Base-by-base conservation (phyloP, 2,113 vertebrate species). In the Rousettus leschenaultii region DNA sequence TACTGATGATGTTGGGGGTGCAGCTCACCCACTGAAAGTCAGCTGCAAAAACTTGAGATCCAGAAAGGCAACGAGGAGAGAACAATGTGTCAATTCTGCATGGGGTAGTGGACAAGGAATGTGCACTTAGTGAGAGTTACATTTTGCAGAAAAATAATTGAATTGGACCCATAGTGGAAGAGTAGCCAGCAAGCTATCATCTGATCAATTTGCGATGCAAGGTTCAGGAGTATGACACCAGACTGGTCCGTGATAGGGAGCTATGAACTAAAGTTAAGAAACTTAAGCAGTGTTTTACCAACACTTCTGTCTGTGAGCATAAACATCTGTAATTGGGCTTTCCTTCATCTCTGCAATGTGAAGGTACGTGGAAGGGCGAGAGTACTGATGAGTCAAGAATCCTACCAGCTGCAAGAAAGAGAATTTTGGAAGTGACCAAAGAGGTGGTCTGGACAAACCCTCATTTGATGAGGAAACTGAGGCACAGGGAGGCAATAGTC, bases 31-130 rank as follows among this genome's bases (percentile, higher is more conserved):
- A 28, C n/a, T 43, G 70, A 95, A 77, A 84, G 48, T 53, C 22
- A 2, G 45, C 11, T 70, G 30, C 59, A 92, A 10, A 83, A 40
- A 14, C 14, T 7, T 28, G n/a, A 75, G 73, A 30, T 63, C 78
- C 18, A 65, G 68, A 89, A 88, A 71, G 57, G 40, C 35, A 75
- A 16, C 21, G 28, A 13, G 26, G 26, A 89, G 68, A 43, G 13
- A 51, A 26, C 4, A 22, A 5, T 21, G n/a, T 9, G 21, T 0
- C 2, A 33, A 4, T 48, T 38, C 1, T 53, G 19, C 35, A 26
- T 59, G 2, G 9, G 57, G 26, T 53, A 19, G 71, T 38, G 8
- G 19, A 24, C 16, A 78, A 77, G 73, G 92, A 43, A 79, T 6
- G 14, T 28, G 35, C 68, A 7, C 45, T 13, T 13, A 38, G 22